Conservation (phyloP, 2,797 vertebrate genomes). For the Aselliscus stoliczkanus region DNA sequence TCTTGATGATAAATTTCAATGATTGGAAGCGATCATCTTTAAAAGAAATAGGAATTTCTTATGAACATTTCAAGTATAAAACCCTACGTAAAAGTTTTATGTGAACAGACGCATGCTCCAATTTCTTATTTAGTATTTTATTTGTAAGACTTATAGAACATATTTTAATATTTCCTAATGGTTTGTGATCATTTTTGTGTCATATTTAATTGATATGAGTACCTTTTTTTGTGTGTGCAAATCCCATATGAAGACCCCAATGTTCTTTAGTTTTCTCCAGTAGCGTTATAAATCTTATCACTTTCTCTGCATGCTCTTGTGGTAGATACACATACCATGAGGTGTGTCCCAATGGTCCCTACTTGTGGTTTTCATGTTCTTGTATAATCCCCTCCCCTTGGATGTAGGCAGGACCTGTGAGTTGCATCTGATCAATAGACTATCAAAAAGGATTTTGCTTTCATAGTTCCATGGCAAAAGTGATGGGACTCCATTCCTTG, state of each 20-base stretch:
- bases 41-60: conserved; percentile 18
- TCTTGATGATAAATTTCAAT: conserved; percentile 42
- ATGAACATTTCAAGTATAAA: conserved; percentile 31
- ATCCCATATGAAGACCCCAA: neutral
- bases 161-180: neutral
- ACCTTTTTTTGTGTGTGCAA: neutral
- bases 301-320: neutral
- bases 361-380: neutral
- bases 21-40: neutral
- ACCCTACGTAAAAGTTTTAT: conserved; percentile 4
- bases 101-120: neutral
- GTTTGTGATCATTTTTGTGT: neutral
- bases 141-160: neutral
- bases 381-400: neutral
- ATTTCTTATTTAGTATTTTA: conserved; percentile 30
- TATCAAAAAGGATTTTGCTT: neutral
- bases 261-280: neutral
- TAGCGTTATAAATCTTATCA: neutral
- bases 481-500: neutral
- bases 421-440: neutral
- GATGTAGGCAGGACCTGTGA: neutral
- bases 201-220: neutral
- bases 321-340: neutral
- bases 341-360: neutral
- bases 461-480: neutral